Conservation (phyloP, 2,888 invertebrate genomes). For the Agelastica alni region DNA sequence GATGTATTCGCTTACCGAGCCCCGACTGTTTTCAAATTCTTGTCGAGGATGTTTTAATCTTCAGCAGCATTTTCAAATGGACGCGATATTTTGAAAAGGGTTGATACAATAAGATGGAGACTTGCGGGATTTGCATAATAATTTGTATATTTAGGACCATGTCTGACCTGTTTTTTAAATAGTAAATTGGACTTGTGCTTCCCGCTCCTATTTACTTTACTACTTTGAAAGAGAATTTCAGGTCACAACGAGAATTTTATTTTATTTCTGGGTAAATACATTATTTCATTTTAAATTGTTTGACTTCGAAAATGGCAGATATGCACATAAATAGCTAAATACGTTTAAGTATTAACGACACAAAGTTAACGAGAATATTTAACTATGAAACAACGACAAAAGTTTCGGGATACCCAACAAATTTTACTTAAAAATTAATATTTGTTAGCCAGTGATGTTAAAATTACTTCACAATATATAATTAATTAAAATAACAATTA, state of each 20-base stretch:
- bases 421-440: no score
- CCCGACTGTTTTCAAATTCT: slow-evolving; percentile 9
- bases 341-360: no score
- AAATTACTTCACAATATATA: no score
- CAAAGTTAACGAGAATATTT: no score
- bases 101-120: slow-evolving; percentile 17
- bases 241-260: slow-evolving; percentile 1
- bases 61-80: slow-evolving; percentile 10
- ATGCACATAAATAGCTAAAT: no score
- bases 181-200: slow-evolving; percentile 8
- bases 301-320: not conserved
- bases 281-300: not conserved
- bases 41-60: slow-evolving; percentile 17
- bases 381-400: no score
- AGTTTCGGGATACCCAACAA: no score
- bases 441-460: no score
- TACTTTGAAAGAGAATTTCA: not conserved
- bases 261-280: not conserved
- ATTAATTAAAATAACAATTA: no score
- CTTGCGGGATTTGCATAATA: slow-evolving; percentile 19
- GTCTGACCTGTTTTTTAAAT: slow-evolving; percentile 10
- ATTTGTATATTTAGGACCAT: slow-evolving; percentile 20
- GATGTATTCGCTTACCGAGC: not conserved
- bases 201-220: slow-evolving; percentile 4
- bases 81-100: slow-evolving; percentile 12